Percentiles rank a stretch among this genome's conserved stretches.
Evolutionary conservation across 1,140 invertebrate species (phyloP).

Genomic region (Nixonia krombeini): DNA sequence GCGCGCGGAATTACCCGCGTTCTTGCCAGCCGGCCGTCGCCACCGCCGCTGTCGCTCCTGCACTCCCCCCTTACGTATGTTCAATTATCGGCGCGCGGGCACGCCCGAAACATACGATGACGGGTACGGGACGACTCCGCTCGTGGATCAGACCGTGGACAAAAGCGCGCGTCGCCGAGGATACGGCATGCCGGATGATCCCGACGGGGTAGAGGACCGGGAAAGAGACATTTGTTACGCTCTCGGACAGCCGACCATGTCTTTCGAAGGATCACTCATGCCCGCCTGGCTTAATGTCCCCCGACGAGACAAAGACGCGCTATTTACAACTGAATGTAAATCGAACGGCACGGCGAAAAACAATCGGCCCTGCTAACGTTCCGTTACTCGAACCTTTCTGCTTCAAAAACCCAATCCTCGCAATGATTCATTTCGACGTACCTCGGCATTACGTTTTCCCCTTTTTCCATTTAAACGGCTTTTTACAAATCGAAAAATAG

Average conservation of each 20-base stretch:
- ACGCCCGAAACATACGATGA: conserved; percentile 11
- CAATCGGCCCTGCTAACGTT: not conserved
- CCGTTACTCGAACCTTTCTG: not conserved
- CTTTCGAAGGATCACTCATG: conserved; percentile 7
- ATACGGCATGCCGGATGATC: conserved; percentile 16
- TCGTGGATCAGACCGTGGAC: conserved; percentile 16
- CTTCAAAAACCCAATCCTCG: not conserved
- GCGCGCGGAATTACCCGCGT: conserved; percentile 52
- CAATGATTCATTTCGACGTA: not conserved
- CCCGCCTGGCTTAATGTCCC: not conserved
- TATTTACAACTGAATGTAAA: not conserved
- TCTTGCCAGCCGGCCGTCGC: no score
- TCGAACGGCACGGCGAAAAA: not conserved
- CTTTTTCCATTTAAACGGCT: not conserved
- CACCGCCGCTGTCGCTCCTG: no score
- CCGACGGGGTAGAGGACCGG: conserved; percentile 13
- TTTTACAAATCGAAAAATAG: not conserved
- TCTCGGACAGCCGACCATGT: conserved; percentile 18
- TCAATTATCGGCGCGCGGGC: conserved; percentile 50
- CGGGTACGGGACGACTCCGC: conserved; percentile 16
- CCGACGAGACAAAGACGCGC: not conserved
- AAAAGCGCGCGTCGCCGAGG: conserved; percentile 18
- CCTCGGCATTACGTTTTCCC: not conserved
- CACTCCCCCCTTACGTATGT: conserved; percentile 54
- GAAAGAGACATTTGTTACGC: conserved; percentile 62